Evolutionary conservation across 1,140 invertebrate genomes (phyloP).

Genomic region (Sweltsa coloradensis): DNA sequence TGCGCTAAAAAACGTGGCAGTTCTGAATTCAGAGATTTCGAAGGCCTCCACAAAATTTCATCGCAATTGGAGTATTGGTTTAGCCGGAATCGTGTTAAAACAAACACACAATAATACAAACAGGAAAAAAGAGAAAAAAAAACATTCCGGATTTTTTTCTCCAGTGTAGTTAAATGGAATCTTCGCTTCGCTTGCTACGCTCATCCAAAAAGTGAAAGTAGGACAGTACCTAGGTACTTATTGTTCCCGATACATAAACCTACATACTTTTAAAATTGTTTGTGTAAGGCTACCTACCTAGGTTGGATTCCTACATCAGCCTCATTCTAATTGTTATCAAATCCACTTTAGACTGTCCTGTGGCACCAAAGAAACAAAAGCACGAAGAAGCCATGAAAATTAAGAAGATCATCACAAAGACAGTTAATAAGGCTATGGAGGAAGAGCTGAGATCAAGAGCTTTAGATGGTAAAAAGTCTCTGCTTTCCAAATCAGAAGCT

Average conservation of each 20-base stretch:
- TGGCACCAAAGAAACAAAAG: slow-evolving; percentile 45
- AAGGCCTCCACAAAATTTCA: too few species aligned
- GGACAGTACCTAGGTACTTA: too few species aligned
- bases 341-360: slow-evolving; percentile 37
- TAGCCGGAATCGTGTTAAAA: too few species aligned
- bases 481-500: slow-evolving; percentile 26
- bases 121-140: too few species aligned
- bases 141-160: too few species aligned
- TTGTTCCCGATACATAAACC: background rate
- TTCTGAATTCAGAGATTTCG: too few species aligned
- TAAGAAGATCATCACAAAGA: slow-evolving; percentile 46
- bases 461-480: slow-evolving; percentile 32
- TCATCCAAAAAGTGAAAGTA: background rate
- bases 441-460: slow-evolving; percentile 42
- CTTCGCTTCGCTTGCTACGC: background rate
- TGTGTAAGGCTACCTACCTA: background rate
- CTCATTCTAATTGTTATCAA: background rate
- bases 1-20: too few species aligned
- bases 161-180: background rate
- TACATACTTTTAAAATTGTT: background rate
- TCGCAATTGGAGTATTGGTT: too few species aligned
- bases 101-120: too few species aligned
- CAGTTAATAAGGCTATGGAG: slow-evolving; percentile 45
- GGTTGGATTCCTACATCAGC: too few species aligned
- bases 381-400: slow-evolving; percentile 42